Evolutionary conservation across 2,113 vertebrate species (phyloP).

Genomic region (Pelecanoides urinatrix): DNA sequence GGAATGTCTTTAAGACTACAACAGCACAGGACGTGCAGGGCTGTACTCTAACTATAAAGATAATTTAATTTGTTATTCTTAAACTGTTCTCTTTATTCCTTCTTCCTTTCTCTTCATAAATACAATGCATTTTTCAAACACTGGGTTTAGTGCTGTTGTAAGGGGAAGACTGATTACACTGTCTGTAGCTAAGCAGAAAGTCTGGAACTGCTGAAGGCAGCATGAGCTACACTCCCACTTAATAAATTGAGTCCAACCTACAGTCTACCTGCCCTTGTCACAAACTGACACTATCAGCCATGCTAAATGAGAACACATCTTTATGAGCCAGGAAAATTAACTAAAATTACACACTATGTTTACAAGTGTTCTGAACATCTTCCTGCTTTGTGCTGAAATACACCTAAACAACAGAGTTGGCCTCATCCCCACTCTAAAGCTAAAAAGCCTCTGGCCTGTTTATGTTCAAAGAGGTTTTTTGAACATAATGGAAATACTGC

Average conservation of each 20-base stretch:
- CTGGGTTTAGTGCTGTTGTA: neutral
- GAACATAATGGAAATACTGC: neutral
- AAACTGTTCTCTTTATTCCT: neutral
- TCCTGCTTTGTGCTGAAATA: neutral
- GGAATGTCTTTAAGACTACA: neutral
- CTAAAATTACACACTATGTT: neutral
- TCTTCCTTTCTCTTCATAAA: neutral
- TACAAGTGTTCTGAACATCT: neutral
- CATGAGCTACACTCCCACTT: neutral
- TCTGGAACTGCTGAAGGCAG: neutral
- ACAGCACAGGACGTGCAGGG: neutral
- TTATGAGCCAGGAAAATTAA: neutral
- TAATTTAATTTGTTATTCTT: conserved; percentile 19
- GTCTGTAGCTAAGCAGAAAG: neutral
- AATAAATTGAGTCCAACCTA: neutral
- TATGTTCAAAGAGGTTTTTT: neutral
- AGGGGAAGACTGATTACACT: neutral
- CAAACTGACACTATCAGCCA: neutral
- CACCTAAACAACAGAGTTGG: neutral
- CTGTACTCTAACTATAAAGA: neutral
- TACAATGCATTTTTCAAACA: neutral
- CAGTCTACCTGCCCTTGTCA: neutral
- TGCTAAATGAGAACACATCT: neutral
- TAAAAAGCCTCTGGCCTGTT: neutral
- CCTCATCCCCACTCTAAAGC: neutral